These are phyloP conservation scores for Rhea pennata DNA, from an alignment of 2,113 vertebrate species.

Conservation along the genomic window DNA sequence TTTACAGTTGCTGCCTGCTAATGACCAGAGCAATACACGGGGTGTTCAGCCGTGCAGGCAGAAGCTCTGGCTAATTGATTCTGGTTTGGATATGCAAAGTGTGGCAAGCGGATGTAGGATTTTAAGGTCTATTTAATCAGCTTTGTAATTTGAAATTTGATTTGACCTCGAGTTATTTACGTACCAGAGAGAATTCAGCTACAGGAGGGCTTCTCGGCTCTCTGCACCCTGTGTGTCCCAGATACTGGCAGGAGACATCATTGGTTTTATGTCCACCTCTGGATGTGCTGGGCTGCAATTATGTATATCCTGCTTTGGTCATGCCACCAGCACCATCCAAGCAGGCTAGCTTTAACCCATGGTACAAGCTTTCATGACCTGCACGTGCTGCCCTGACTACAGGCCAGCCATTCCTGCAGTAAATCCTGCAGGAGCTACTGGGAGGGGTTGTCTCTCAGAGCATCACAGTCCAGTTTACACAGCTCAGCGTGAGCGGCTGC, in stretches of 20 bases:
- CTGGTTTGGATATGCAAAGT: not conserved
- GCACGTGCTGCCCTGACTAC: accelerated
- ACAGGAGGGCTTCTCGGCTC: not conserved
- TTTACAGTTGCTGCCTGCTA: not conserved
- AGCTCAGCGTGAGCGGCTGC: accelerated
- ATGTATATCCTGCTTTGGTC: not conserved
- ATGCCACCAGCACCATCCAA: not conserved
- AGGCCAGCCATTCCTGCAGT: not conserved
- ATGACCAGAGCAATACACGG: not conserved
- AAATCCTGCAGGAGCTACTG: not conserved
- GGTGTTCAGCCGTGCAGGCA: accelerated
- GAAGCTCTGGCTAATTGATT: not conserved
- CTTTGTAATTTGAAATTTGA: not conserved
- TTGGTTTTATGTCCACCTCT: not conserved
- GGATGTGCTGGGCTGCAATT: not conserved
- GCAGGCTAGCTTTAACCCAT: not conserved
- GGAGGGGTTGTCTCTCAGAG: not conserved
- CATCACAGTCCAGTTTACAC: not conserved
- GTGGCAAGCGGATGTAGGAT: not conserved
- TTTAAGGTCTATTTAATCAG: not conserved
- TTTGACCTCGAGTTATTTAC: not conserved
- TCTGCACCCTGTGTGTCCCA: not conserved
- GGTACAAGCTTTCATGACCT: not conserved
- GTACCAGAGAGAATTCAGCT: not conserved
- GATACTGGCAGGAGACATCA: accelerated